Evolutionary conservation across 2,113 vertebrate genomes (phyloP).

Genomic region (Pimephales promelas): DNA sequence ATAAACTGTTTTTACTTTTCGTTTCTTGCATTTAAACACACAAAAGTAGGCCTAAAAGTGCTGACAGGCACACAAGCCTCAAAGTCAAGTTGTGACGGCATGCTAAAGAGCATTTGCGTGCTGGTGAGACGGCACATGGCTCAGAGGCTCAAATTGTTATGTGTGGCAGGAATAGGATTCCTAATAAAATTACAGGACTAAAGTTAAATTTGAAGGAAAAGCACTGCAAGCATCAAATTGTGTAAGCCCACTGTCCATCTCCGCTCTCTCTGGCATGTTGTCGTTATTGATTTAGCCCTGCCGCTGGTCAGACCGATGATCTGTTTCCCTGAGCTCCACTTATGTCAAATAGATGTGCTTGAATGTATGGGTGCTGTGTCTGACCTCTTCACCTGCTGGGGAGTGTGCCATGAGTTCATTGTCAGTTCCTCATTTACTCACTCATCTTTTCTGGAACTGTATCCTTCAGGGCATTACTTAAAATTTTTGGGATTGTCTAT

Average conservation of each 20-base stretch:
- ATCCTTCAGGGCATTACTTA: background rate
- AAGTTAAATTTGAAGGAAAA: constrained; percentile 31
- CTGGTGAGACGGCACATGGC: background rate
- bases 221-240: constrained; percentile 42
- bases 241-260: constrained; percentile 25
- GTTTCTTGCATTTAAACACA: background rate
- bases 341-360: constrained; percentile 32
- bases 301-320: background rate
- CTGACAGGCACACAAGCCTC: background rate
- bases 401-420: constrained; percentile 16
- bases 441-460: background rate
- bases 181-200: constrained; percentile 59
- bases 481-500: background rate
- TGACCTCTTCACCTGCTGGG: constrained; percentile 32
- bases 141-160: background rate
- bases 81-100: background rate
- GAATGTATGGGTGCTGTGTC: background rate
- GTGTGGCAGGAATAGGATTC: constrained; percentile 42
- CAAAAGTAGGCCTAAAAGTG: background rate
- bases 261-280: background rate
- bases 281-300: constrained; percentile 31
- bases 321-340: constrained; percentile 25
- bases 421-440: constrained; percentile 28
- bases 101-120: constrained; percentile 3
- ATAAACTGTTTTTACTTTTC: background rate